These are phyloP conservation scores for Peucedramus taeniatus DNA, from an alignment of 2,113 vertebrate species.

Conservation along the genomic window DNA sequence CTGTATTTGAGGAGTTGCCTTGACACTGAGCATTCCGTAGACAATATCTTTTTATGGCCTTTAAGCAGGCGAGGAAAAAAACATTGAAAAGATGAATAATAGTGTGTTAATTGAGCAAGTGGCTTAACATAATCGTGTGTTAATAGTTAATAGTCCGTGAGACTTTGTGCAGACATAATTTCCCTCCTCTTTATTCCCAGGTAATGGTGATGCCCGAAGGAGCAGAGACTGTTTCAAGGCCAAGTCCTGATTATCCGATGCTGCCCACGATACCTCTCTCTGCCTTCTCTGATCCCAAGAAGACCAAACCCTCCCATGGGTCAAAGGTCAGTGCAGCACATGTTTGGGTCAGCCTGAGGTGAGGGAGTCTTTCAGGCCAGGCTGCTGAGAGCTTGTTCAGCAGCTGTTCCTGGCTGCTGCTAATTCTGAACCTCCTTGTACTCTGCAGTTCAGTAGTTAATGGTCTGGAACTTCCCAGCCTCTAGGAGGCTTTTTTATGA, in stretches of 20 bases:
- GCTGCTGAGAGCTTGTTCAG: not conserved
- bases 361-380: not conserved
- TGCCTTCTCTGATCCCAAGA: slow-evolving; percentile 98
- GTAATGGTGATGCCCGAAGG: slow-evolving; percentile 97
- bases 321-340: slow-evolving; percentile 86
- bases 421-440: not conserved
- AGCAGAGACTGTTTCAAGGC: slow-evolving; percentile 89
- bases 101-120: not conserved
- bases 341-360: slow-evolving; percentile 29
- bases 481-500: not conserved
- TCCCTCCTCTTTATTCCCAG: slow-evolving; percentile 73
- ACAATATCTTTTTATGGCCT: not conserved
- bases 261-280: slow-evolving; percentile 97
- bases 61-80: not conserved
- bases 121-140: not conserved
- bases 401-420: not conserved
- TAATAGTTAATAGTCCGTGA: not conserved
- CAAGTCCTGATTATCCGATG: slow-evolving; percentile 97
- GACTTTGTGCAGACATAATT: not conserved
- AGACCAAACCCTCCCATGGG: slow-evolving; percentile 92
- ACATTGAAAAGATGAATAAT: not conserved
- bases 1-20: not conserved
- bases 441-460: not conserved
- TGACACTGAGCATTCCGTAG: not conserved
- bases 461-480: not conserved